Evolutionary conservation across 2,797 vertebrate species (phyloP), one percentile per base, ranked within the genome.

Genomic region (Spinibarbus caldwelli): DNA sequence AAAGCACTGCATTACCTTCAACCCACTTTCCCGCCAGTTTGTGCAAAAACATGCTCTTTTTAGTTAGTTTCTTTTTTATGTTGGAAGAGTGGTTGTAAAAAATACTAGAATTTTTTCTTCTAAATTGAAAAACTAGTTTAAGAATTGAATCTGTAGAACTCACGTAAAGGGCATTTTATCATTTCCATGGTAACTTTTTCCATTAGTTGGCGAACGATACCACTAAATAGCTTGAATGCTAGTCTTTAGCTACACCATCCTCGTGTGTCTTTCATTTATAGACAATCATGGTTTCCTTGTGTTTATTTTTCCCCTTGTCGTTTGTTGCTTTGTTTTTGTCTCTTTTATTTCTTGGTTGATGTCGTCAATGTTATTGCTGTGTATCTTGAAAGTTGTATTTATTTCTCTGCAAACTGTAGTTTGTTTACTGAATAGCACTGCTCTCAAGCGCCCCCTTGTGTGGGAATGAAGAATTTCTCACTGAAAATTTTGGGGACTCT

Each of bases 361-460:
- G 95, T 95, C 94, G 94, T 95, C 95, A 96, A 94, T 94, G 95
- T 94, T 96, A 92, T 96, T 95, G 95, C 94, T 96, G 93, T 94
- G 96, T 95, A 96, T 97, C 96, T 95, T 96, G 95, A 95, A 91
- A 95, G 94, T 92, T 98, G 97, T 99, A 99, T 99, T 99, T 99
- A 99, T 99, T 99, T 99, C 96, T 96, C 97, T 95, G 96, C 96
- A 85, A 97, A 97, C 96, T 95, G 94, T 97, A 96, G 97, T 97
- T 98, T 97, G 97, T 99, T 98, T 97, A 97, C 97, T 96, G 92
- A 96, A 97, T 95, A 98, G 97, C 98, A 99, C 97, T 99, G 97
- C 97, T 97, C 96, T 93, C 94, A 92, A 95, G 95, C 95, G 94
- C 78, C 81, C 76, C 81, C 85, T 79, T 62, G 17, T 84, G 80